phyloP scores from a whole-genome alignment of 2,888 invertebrate genomes.

The Leptura quadrifasciata region DNA sequence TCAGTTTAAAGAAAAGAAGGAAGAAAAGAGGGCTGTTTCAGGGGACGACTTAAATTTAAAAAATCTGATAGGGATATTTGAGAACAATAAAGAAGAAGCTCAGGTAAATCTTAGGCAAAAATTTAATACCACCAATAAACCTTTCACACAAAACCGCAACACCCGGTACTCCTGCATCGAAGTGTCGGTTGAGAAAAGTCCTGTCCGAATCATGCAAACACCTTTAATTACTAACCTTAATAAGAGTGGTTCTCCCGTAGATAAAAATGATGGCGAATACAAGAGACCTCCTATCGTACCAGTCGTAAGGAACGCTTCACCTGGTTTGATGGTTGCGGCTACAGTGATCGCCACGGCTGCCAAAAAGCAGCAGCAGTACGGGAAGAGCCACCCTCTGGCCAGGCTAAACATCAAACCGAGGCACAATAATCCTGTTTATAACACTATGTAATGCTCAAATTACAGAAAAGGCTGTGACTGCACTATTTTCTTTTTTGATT shows the following conservation, averaged over 20 bases:
- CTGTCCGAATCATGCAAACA: conserved; percentile 59
- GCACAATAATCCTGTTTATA: conserved; percentile 90
- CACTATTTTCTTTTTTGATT: conserved; percentile 58
- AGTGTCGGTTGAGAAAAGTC: conserved; percentile 61
- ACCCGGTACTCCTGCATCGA: conserved; percentile 70
- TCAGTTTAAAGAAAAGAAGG: conserved; percentile 66
- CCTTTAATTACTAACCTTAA: conserved; percentile 65
- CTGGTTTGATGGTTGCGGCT: conserved; percentile 78
- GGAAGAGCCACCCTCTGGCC: conserved; percentile 93
- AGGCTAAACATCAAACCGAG: conserved; percentile 87
- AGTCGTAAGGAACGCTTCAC: conserved; percentile 65
- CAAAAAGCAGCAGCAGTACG: conserved; percentile 90
- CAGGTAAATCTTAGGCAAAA: conserved; percentile 64
- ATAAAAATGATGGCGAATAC: conserved; percentile 64
- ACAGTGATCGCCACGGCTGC: conserved; percentile 80
- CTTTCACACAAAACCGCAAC: conserved; percentile 54
- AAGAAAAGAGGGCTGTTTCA: conserved; percentile 53
- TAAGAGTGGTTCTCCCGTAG: conserved; percentile 56
- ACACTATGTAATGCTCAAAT: conserved; percentile 85
- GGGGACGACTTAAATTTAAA: conserved; percentile 83
- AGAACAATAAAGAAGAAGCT: conserved; percentile 72
- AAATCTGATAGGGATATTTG: conserved; percentile 86
- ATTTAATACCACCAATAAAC: conserved; percentile 50
- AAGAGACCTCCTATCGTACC: conserved; percentile 73
- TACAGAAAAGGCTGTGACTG: conserved; percentile 68